Base-by-base conservation (phyloP, 2,113 vertebrate species). In the Spilogale gracilis region DNA sequence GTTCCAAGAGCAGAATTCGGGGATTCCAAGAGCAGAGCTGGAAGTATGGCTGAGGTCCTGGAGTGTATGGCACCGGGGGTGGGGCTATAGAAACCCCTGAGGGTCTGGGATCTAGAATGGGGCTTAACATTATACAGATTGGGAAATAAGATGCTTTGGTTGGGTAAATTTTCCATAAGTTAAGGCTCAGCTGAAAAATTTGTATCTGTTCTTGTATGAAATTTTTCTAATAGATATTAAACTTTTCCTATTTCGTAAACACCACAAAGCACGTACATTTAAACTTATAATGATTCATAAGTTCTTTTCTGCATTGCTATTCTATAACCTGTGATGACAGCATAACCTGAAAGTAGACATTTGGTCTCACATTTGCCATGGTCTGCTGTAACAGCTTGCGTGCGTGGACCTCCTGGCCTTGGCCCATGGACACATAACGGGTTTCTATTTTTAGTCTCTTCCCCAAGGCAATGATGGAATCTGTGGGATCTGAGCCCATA, bases 401-500 rank as follows among this genome's bases (percentile, higher is more conserved):
- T 43, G 99, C 99, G 0, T 99, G 99, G 61, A 99, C 98, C 96
- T 99, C 99, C 98, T 99, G 99, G 5, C 99, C 99, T 95, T 99
- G 99, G 69, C 99, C 99, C 99, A 99, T 99, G n/a, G 99, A 99
- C 86, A 99, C 99, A 20, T 98, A 99, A 84, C 98, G 99, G 0
- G 99, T 99, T 95, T 99, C 99, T 80, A 97, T 98, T 97, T 99
- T 99, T 52, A 99, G 97, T 94, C 98, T 99, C 98, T 99, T 99
- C 16, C 99, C 99, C 98, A 99, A 97, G 45, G 99, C 99, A 18
- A 99, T 99, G 95, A 99, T 99, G 45, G 99, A 99, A 98, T 99
- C 99, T 0, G 99, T 99, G 94, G 99, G 99, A 98, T 99, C 99
- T 1, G 99, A 99, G 67, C 99, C 99, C 99, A 99, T 99, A 32